Evolutionary conservation across 1,140 invertebrate species (phyloP).

Genomic region (Trichogramma pretiosum): DNA sequence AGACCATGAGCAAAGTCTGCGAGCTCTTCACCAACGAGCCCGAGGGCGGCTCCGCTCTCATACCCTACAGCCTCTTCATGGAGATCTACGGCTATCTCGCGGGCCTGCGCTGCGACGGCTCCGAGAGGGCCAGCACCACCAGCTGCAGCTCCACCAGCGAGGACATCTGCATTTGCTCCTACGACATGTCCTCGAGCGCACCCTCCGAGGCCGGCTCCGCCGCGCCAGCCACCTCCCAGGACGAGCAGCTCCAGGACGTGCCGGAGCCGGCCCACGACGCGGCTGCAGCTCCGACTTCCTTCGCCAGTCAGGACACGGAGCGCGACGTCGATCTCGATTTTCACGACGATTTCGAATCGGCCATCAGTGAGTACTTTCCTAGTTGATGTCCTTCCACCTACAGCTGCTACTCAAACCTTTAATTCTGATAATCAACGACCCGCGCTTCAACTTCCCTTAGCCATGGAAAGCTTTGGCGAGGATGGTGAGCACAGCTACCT

Average conservation of each 20-base stretch:
- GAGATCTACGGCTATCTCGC: constrained; percentile 52
- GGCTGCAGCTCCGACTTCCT: constrained; percentile 10
- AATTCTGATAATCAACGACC: no score
- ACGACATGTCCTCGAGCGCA: no score
- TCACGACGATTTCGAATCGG: constrained; percentile 25
- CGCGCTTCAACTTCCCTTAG: not conserved
- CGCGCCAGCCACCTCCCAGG: not conserved
- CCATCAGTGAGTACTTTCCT: constrained; percentile 12
- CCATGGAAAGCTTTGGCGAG: constrained; percentile 11
- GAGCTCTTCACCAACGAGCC: constrained; percentile 74
- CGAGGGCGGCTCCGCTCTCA: constrained; percentile 70
- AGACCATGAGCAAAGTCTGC: constrained; percentile 73
- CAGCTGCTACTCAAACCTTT: no score
- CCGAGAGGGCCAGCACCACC: constrained; percentile 17
- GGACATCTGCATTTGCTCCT: constrained; percentile 3
- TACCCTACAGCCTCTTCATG: constrained; percentile 62
- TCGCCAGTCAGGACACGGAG: constrained; percentile 34
- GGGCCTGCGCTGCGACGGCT: constrained; percentile 34
- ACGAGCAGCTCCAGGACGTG: not conserved
- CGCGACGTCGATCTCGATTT: constrained; percentile 28
- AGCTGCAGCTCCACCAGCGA: no score
- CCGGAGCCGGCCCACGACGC: not conserved
- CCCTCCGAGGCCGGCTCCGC: not conserved
- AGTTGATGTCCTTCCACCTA: no score
- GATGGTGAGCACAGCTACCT: not conserved